Evolutionary conservation across 1,140 invertebrate genomes (phyloP).

Genomic region (Diachasmimorpha longicaudata): DNA sequence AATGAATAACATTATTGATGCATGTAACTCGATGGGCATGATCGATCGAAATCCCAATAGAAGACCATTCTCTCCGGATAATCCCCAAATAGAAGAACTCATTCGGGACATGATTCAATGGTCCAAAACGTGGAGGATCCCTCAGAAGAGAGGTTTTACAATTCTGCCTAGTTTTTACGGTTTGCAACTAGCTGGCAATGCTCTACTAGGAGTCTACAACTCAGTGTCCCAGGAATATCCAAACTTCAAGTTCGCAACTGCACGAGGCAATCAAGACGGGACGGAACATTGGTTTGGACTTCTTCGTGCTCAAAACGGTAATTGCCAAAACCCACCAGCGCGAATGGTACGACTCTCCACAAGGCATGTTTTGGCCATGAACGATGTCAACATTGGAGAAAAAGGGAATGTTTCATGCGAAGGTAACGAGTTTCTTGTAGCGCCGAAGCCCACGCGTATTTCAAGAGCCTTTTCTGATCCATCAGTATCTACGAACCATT

Average conservation of each 20-base stretch:
- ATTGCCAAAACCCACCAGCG: not conserved
- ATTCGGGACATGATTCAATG: not conserved
- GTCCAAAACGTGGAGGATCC: not conserved
- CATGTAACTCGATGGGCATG: slow-evolving; percentile 21
- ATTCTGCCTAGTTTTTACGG: not conserved
- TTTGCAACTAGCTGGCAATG: not conserved
- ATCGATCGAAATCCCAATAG: slow-evolving; percentile 14
- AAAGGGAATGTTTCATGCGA: not conserved
- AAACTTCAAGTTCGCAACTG: not conserved
- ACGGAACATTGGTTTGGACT: not conserved
- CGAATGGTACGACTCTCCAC: not conserved
- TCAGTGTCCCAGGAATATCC: not conserved
- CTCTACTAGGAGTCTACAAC: not conserved
- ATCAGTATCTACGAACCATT: too few relatives aligned
- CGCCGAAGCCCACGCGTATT: not conserved
- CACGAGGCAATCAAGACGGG: not conserved
- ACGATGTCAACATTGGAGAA: not conserved
- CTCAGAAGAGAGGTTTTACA: not conserved
- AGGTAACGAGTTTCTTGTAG: not conserved
- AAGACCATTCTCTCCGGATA: slow-evolving; percentile 13
- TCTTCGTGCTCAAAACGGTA: not conserved
- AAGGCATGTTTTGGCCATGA: not conserved
- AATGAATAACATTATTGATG: slow-evolving; percentile 32
- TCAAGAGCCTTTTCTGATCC: too few relatives aligned
- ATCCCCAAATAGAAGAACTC: too few relatives aligned